Conservation (phyloP, 2,113 vertebrate species). For the Marmota flaviventris region DNA sequence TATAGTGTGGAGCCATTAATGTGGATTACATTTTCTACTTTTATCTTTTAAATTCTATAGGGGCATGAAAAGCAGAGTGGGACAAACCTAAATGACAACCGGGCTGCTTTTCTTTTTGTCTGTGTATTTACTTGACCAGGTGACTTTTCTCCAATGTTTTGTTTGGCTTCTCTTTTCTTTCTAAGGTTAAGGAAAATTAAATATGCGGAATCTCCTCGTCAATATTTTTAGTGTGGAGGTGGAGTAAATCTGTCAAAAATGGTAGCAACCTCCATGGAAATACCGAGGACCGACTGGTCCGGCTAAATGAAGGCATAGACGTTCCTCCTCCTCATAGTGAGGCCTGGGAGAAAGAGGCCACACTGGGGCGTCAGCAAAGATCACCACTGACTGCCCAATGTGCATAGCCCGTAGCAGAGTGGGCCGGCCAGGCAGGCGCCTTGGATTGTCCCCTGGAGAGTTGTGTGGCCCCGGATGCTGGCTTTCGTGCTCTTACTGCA, state of each 20-base stretch:
- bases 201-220: background rate
- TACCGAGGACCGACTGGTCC: background rate
- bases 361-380: too few species aligned
- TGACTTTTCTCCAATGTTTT: background rate
- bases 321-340: background rate
- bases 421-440: background rate
- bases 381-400: background rate
- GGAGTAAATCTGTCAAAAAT: background rate
- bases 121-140: background rate
- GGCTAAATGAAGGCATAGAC: background rate
- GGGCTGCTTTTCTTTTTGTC: background rate
- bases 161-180: background rate
- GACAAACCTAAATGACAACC: background rate
- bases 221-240: background rate
- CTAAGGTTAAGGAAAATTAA: background rate
- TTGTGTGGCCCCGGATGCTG: background rate
- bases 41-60: background rate
- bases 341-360: background rate
- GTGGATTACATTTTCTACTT: background rate
- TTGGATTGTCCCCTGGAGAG: conserved; percentile 30
- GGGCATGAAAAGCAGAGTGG: background rate
- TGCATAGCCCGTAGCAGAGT: conserved; percentile 12
- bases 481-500: conserved; percentile 50
- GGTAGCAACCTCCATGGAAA: background rate
- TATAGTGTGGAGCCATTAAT: background rate